Evolutionary conservation across 2,888 invertebrate genomes (phyloP), one percentile per base, ranked within the genome.

Genomic region (Byasa hedistus): DNA sequence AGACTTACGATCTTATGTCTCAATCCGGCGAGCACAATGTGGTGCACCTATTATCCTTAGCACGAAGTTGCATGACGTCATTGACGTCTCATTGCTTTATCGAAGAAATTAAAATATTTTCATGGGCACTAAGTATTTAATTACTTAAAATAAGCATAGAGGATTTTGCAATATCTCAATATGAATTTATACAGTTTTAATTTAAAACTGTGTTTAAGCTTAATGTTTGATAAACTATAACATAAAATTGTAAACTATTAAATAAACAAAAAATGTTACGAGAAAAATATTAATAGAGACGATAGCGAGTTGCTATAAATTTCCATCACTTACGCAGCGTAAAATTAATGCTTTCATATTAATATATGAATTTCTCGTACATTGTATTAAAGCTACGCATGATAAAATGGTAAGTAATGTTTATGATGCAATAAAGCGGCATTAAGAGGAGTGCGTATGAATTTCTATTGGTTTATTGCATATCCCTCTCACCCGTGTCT

Each of bases 311-410:
- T 39, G 2, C 10, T 4, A 44, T 57, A 90, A 89, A 89, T 90
- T 87, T 88, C 86, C 85, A 85, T 66, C 80, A 80, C 85, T 87
- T 86, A 87, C 86, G 82, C 84, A 83, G 84, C 87, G 79, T 91
- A 87, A 90, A 89, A 84, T 88, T 89, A 89, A 90, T 90, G 82
- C 82, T 76, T 77, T 76, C 78, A 83, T 86, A 89, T 89, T 89
- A 86, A 85, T 86, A 84, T 84, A 84, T 80, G 83, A 82, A 84
- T 83, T 79, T 80, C 81, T 80, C 76, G 73, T 78, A 79, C 82
- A 76, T 73, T 78, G 80, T 81, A 76, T 76, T 79, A 77, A 85
- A 83, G 82, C 82, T 76, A 73, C 76, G 75, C 82, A 83, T 86
- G 84, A 84, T 86, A 86, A 86, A 85, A 87, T 85, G 80, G 77